phyloP scores from a whole-genome alignment of 2,888 invertebrate species.

The Amorpha juglandis region DNA sequence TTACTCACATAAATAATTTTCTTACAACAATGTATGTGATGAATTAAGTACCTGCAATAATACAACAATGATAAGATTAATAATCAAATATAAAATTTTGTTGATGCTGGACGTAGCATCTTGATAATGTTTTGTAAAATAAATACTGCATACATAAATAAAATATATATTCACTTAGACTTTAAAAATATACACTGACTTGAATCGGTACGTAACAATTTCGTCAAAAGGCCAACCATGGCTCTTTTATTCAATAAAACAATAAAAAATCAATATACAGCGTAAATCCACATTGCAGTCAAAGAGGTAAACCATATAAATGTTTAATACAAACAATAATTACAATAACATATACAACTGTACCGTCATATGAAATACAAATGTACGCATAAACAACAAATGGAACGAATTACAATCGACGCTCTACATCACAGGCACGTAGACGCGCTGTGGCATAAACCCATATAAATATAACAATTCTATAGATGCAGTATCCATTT shows the following conservation, averaged over 20 bases:
- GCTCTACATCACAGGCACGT: conserved; percentile 64
- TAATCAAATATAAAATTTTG: too few relatives aligned
- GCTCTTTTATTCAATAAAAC: neutral
- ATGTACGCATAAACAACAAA: conserved; percentile 53
- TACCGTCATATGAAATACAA: conserved; percentile 47
- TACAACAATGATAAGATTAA: too few relatives aligned
- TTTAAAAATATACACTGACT: conserved; percentile 24
- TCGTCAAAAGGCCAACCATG: neutral
- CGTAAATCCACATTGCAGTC: neutral
- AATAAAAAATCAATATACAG: neutral
- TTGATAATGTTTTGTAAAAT: too few relatives aligned
- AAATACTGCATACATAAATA: neutral
- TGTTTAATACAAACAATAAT: conserved; percentile 33
- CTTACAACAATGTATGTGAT: neutral
- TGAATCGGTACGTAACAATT: too few relatives aligned
- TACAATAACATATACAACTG: conserved; percentile 30
- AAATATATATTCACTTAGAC: conserved; percentile 21
- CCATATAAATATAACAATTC: conserved; percentile 54
- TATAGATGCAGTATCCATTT: conserved; percentile 48
- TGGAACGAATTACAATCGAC: conserved; percentile 64
- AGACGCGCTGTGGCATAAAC: conserved; percentile 56
- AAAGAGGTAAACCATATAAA: conserved; percentile 35
- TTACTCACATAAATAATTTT: conserved; percentile 39
- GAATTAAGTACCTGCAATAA: conserved; percentile 15
- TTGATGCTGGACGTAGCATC: too few relatives aligned